These are phyloP conservation scores for Rhea americana DNA, from an alignment of 2,113 vertebrate genomes.

Conservation along the genomic window DNA sequence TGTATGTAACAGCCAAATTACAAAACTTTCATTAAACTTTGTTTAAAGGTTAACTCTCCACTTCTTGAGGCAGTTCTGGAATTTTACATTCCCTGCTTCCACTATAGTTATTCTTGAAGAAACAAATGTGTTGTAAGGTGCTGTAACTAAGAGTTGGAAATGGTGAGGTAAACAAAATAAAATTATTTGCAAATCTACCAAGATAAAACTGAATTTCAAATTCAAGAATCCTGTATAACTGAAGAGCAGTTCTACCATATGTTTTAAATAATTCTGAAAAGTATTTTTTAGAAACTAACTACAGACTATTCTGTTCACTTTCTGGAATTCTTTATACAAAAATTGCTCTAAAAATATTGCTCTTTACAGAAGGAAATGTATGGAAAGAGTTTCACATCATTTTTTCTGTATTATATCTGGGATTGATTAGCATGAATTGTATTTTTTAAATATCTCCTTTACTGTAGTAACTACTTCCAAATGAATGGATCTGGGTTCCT, in stretches of 20 bases:
- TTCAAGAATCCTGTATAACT: conserved; percentile 16
- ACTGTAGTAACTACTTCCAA: conserved; percentile 37
- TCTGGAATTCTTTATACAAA: conserved; percentile 10
- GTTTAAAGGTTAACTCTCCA: background rate
- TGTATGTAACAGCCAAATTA: background rate
- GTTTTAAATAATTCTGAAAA: conserved; percentile 48
- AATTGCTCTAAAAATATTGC: conserved; percentile 32
- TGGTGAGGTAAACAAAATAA: background rate
- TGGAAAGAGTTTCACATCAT: conserved; percentile 16
- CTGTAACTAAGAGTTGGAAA: background rate
- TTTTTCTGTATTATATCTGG: conserved; percentile 5
- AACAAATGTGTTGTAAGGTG: background rate
- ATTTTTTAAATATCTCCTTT: background rate
- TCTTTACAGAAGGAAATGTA: conserved; percentile 22
- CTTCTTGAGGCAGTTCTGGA: background rate
- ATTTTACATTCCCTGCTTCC: background rate
- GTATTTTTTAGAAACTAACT: background rate
- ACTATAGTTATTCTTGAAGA: background rate
- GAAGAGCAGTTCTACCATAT: background rate
- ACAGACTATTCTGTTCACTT: conserved; percentile 15
- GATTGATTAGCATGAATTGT: background rate
- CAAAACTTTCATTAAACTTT: background rate
- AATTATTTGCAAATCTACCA: conserved; percentile 2
- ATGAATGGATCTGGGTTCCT: conserved; percentile 44
- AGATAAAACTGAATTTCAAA: conserved; percentile 23